Evolutionary conservation across 2,888 invertebrate species (phyloP).

Genomic region (Tanytarsus gracilentus): DNA sequence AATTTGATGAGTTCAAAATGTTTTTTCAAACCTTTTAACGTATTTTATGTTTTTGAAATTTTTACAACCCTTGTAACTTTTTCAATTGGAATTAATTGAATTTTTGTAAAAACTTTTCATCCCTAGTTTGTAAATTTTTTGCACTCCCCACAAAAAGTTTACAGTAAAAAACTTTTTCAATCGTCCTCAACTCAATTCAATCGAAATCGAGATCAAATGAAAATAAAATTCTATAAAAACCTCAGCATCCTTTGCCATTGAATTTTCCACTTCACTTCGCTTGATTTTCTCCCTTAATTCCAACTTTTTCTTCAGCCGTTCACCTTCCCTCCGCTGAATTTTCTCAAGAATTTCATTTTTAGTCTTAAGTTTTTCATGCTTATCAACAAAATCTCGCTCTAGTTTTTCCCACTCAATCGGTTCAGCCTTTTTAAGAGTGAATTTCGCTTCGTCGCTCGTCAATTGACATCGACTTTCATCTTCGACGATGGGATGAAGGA

Average conservation of each 20-base stretch:
- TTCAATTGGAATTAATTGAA: too few species aligned
- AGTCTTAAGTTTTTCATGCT: conserved; percentile 48
- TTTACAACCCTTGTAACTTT: too few species aligned
- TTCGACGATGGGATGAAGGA: conserved; percentile 53
- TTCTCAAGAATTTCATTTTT: conserved; percentile 51
- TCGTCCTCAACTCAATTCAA: too few species aligned
- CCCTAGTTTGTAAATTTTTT: too few species aligned
- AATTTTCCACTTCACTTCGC: conserved; percentile 46
- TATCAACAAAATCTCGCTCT: conserved; percentile 47
- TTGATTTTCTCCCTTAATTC: conserved; percentile 49
- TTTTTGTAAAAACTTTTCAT: too few species aligned
- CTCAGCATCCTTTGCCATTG: conserved; percentile 45
- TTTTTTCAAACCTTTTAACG: too few species aligned
- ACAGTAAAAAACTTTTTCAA: too few species aligned
- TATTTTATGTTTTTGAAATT: too few species aligned
- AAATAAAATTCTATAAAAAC: background rate
- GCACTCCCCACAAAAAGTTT: too few species aligned
- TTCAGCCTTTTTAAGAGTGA: conserved; percentile 57
- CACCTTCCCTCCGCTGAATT: conserved; percentile 48
- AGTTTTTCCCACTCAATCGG: conserved; percentile 50
- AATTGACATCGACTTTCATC: conserved; percentile 56
- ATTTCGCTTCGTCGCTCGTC: conserved; percentile 51
- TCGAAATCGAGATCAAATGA: background rate
- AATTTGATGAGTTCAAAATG: conserved; percentile 46
- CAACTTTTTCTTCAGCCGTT: conserved; percentile 46